These are phyloP conservation scores for Prosopocoilus inquinatus DNA, from an alignment of 2,888 invertebrate species.

Conservation along the genomic window DNA sequence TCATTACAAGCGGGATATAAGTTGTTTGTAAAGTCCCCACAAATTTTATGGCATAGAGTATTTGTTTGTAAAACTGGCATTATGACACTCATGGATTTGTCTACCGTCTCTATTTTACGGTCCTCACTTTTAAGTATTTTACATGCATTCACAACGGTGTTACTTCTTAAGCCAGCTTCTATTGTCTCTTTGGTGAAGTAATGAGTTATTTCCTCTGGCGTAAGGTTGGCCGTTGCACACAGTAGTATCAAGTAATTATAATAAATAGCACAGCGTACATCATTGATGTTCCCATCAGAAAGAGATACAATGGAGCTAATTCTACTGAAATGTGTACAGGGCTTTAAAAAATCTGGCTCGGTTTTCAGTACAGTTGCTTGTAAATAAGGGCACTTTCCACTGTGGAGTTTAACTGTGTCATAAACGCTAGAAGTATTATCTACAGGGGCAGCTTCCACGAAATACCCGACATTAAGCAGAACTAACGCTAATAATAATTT, in stretches of 20 bases:
- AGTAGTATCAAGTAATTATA: conserved; percentile 26
- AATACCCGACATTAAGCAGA: too few relatives aligned
- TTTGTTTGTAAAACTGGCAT: background rate
- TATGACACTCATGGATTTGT: background rate
- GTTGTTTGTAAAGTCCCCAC: conserved; percentile 9
- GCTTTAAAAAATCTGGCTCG: conserved; percentile 17
- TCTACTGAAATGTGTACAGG: conserved; percentile 26
- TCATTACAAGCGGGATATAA: conserved; percentile 3
- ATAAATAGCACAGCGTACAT: conserved; percentile 32
- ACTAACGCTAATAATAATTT: too few relatives aligned
- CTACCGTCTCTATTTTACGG: background rate
- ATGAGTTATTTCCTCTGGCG: background rate
- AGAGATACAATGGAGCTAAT: conserved; percentile 17
- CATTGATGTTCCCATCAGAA: conserved; percentile 9
- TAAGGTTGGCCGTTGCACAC: background rate
- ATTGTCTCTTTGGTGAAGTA: background rate
- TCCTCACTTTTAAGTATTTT: background rate
- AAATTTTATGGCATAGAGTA: conserved; percentile 1
- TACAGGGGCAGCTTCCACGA: too few relatives aligned
- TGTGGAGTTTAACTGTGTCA: background rate
- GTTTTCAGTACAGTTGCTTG: conserved; percentile 12
- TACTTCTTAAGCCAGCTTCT: background rate
- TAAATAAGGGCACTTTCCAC: conserved; percentile 23
- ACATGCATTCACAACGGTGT: background rate
- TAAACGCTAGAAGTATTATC: too few relatives aligned